A percentile compares a stretch with the other conserved stretches of the same genome.
Evolutionary conservation across 1,140 invertebrate species (phyloP).

Genomic region (Drosophila pandora): DNA sequence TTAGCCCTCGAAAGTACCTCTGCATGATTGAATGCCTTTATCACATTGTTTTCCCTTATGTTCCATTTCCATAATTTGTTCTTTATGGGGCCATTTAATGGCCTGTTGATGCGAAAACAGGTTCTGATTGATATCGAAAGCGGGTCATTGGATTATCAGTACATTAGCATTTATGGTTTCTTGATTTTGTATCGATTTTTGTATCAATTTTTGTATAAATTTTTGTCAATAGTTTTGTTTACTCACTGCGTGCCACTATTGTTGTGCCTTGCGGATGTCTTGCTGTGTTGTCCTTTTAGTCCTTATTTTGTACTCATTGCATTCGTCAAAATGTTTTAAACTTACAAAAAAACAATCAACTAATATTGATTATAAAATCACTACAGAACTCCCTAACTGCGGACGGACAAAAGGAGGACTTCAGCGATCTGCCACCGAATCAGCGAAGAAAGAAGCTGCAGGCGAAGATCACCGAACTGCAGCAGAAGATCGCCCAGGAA

Average conservation of each 20-base stretch:
- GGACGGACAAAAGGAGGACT: constrained; percentile 95
- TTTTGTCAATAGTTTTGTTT: constrained; percentile 9
- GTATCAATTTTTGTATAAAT: too few relatives aligned
- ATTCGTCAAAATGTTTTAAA: constrained; percentile 3
- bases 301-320: constrained; percentile 30
- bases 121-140: constrained; percentile 36
- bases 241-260: constrained; percentile 30
- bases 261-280: constrained; percentile 45
- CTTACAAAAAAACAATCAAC: neutral
- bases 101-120: constrained; percentile 23
- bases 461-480: constrained; percentile 94
- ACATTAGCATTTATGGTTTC: constrained; percentile 23
- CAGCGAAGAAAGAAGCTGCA: constrained; percentile 97
- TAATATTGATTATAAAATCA: neutral
- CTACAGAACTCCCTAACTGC: constrained; percentile 91
- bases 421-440: constrained; percentile 97
- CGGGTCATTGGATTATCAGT: constrained; percentile 41
- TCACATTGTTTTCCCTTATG: constrained; percentile 23
- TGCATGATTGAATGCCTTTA: constrained; percentile 36
- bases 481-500: constrained; percentile 95
- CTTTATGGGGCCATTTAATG: constrained; percentile 9
- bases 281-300: constrained; percentile 35
- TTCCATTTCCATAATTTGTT: constrained; percentile 39
- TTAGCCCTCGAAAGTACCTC: constrained; percentile 15
- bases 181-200: constrained; percentile 12